phyloP scores from a whole-genome alignment of 2,888 invertebrate species.

The Oscheius sp. region DNA sequence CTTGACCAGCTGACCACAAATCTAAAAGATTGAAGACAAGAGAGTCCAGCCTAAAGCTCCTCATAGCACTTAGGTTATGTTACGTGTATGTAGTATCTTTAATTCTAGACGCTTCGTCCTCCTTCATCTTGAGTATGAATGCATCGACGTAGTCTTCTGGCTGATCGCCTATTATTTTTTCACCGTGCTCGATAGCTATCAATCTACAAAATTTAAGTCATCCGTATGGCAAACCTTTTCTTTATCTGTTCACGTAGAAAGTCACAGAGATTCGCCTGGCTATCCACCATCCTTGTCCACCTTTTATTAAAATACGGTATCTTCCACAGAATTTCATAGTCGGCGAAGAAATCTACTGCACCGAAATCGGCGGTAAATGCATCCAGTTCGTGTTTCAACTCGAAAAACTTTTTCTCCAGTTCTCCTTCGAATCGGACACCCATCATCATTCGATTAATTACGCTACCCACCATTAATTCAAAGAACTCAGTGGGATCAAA shows the following conservation, averaged over 20 bases:
- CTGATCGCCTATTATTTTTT: neutral
- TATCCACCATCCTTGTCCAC: neutral
- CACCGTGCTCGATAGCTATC: neutral
- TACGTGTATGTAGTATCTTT: neutral
- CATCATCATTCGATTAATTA: constrained; percentile 46
- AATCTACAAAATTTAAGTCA: neutral
- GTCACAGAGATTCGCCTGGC: neutral
- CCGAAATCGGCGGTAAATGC: no score
- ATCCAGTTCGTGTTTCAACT: neutral
- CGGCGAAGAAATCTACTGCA: neutral
- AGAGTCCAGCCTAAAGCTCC: constrained; percentile 37
- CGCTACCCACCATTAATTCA: constrained; percentile 42
- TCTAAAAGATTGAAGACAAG: constrained; percentile 41
- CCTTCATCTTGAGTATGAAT: constrained; percentile 41
- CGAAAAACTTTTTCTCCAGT: neutral
- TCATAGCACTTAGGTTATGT: no score
- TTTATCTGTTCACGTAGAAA: neutral
- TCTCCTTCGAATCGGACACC: constrained; percentile 40
- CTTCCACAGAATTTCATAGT: neutral
- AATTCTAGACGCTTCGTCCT: constrained; percentile 12
- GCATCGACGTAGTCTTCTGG: constrained; percentile 46
- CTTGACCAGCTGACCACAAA: constrained; percentile 55
- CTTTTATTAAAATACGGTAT: neutral
- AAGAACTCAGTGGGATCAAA: constrained; percentile 20
- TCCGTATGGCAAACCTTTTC: neutral